Base-by-base conservation (phyloP, 2,888 invertebrate genomes). In the Arctia plantaginis region DNA sequence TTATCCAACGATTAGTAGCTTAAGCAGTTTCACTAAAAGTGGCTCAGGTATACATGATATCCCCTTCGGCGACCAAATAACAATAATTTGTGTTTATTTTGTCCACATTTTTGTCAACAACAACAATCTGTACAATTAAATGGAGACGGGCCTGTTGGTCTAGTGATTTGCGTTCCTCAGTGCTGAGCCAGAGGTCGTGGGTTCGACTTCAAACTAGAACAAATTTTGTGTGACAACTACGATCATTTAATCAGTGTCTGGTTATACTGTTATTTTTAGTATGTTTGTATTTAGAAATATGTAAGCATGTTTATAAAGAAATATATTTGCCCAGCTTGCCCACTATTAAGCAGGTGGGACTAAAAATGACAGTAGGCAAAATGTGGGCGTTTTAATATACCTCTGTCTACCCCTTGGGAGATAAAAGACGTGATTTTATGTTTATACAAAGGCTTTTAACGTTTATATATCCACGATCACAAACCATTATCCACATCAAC, bases 1-100 rank as follows among this genome's bases (percentile, higher is more conserved):
- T 86, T 87, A 67, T 85, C 73, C 84, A 85, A 87, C 80, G 72
- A 80, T 76, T 74, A 74, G 80, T 82, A 86, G 83, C 86, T n/a
- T 55, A n/a, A 55, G n/a, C 10, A 55, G 55, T 55, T 55, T n/a
- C 55, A 55, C 3, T 55, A n/a, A 55, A n/a, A 55, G n/a, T 55
- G 12, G 55, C 55, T n/a, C 0, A 0, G 55, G 13, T n/a, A 55
- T n/a, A 12, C 10, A n/a, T n/a, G 23, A 55, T 23, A 51, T 8
- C 10, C 8, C 8, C n/a, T 51, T 23, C 23, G 51, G 10, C 8
- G 8, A n/a, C 41, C 41, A 8, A 10, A 41, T 13, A 41, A 41
- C 13, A 41, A 0, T 41, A 41, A 8, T 41, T 41, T 13, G 41
- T 1, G 41, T 13, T 41, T 41, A 41, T 41, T 41, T 41, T 41